Evolutionary conservation across 2,113 vertebrate genomes (phyloP).

Genomic region (Pavo muticus): DNA sequence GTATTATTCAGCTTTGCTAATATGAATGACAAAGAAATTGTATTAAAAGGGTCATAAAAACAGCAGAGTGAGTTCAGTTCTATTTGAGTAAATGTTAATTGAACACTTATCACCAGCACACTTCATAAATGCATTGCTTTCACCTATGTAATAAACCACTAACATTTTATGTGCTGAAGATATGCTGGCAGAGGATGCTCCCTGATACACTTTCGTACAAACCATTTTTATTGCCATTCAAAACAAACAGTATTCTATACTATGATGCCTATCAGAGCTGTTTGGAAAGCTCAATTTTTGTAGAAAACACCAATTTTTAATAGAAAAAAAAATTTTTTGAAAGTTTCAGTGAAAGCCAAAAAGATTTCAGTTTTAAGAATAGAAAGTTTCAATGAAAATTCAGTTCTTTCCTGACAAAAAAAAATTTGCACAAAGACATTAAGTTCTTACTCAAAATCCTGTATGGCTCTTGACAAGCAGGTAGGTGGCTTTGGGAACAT

Average conservation of each 20-base stretch:
- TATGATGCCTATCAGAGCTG: neutral
- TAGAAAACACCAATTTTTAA: neutral
- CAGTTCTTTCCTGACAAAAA: neutral
- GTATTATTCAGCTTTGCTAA: neutral
- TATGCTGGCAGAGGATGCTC: fast-evolving
- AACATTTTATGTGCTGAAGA: neutral
- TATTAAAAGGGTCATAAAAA: neutral
- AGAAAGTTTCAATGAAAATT: neutral
- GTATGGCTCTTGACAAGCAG: neutral
- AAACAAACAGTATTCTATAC: neutral
- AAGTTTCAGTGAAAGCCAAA: neutral
- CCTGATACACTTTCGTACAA: neutral
- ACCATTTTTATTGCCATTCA: neutral
- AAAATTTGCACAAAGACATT: neutral
- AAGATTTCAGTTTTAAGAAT: neutral
- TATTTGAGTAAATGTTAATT: neutral
- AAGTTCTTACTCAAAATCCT: neutral
- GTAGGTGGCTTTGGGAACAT: neutral
- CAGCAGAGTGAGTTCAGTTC: neutral
- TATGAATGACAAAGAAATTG: neutral
- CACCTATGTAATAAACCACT: neutral
- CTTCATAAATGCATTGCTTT: neutral
- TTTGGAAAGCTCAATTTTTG: neutral
- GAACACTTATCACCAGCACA: neutral
- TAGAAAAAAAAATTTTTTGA: neutral